Base-by-base conservation (phyloP, 2,888 invertebrate species). In the Rhingia campestris region DNA sequence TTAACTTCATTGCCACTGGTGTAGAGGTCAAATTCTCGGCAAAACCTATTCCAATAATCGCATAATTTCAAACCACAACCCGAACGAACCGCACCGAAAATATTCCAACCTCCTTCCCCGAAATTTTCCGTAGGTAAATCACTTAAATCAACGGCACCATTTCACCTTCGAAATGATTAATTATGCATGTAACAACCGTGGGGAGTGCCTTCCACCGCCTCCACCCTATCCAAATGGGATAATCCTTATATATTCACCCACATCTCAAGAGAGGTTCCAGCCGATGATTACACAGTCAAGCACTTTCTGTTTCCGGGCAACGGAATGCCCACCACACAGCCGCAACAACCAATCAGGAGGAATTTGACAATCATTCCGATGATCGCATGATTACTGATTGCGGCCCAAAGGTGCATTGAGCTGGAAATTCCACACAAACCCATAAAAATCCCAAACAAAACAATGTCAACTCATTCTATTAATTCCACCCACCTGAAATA, bases 351-450 rank as follows among this genome's bases (percentile, higher is more conserved):
- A 35, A 41, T 30, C 30, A 22, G 33, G 47, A 10, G 4, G 37
- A 69, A 43, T 67, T 77, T 73, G 72, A 73, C 67, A 82, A 51
- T 69, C 73, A 74, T 67, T 69, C 58, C 45, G 73, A 69, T 73
- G 77, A 73, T 73, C 77, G 56, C 59, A 64, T 76, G 81, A 72
- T 72, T 67, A 67, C 81, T 77, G 81, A 82, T 72, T 82, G 72
- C 56, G 56, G 47, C 63, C 73, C 39, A 14, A 69, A 58, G 45
- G 58, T 66, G 49, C 66, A 76, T 58, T 69, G 73, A 79, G 33
- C 30, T 77, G 73, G 73, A 79, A 82, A 73, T 14, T 58, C 59
- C 47, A 12, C n/a, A n/a, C 4, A 30, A 30, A 49, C 2, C 22
- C 22, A 30, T n/a, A 33, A 2, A 61, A 61, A 12, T n/a, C 10